phyloP scores from a whole-genome alignment of 1,140 invertebrate genomes.

The Bombus impatiens region DNA sequence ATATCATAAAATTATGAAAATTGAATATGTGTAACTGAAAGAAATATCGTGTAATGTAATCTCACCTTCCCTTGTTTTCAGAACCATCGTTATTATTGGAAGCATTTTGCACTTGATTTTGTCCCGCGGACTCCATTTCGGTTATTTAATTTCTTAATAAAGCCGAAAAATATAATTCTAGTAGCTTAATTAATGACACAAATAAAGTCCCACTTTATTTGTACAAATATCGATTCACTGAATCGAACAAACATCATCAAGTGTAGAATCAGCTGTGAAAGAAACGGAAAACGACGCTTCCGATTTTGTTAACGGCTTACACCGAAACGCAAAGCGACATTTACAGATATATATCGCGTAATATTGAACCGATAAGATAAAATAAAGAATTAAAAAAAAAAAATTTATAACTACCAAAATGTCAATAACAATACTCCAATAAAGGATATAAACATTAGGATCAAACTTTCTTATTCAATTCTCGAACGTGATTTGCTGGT shows the following conservation, averaged over 20 bases:
- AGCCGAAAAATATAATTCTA: neutral
- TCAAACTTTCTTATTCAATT: neutral
- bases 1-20: neutral
- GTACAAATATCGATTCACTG: constrained; percentile 13
- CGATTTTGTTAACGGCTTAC: constrained; percentile 11
- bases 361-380: neutral
- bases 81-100: constrained; percentile 53
- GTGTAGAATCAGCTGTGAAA: constrained; percentile 30
- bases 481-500: constrained; percentile 20
- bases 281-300: constrained; percentile 27
- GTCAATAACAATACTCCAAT: neutral
- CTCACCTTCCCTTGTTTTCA: constrained; percentile 72
- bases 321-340: neutral
- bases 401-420: neutral
- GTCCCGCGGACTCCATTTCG: constrained; percentile 69
- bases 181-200: neutral
- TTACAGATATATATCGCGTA: neutral
- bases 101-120: constrained; percentile 63
- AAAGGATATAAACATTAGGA: neutral
- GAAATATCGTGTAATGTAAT: neutral
- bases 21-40: neutral
- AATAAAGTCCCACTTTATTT: neutral
- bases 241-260: constrained; percentile 12
- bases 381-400: neutral
- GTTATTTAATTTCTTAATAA: neutral